Base-by-base conservation (phyloP, 2,113 vertebrate genomes). In the Rousettus leschenaultii region DNA sequence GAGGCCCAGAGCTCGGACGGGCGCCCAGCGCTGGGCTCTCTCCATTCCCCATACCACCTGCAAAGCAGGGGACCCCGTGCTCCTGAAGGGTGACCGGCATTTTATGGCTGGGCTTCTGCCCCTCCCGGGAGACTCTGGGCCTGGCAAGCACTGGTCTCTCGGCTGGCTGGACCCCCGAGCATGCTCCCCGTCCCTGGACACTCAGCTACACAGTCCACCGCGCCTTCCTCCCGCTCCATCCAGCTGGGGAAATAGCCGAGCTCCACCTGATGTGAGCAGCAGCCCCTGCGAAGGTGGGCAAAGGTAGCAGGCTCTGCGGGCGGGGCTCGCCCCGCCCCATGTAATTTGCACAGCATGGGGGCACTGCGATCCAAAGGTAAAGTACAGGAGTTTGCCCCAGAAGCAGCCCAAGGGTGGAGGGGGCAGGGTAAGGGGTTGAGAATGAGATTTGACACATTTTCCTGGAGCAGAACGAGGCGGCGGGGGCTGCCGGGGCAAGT, bases 281-380 rank as follows among this genome's bases (percentile, higher is more conserved):
- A 57, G 93, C 83, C 74, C 88, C 88, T 1, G 12, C 0, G 4
- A 92, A 89, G 85, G 70, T 70, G 71, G 40, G 40, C 3, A 6
- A 40, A 40, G 40, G 40, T 40, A 6, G 53, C 73, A 65, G 88
- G 55, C 86, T 83, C 21, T 1, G 70, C 24, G 51, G 92, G 75
- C 3, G 0, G 24, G 63, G 21, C 75, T 77, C 38, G 5, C 45
- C 26, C 85, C 1, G 43, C 57, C 84, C 74, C 14, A 8, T 40
- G 80, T 91, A 86, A 95, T 96, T 95, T 91, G 75, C 95, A 80
- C 94, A 96, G 89, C 92, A 48, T 74, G 94, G 35, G 79, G 93
- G 51, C 8, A 33, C 75, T n/a, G 15, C 45, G 73, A 95, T 85
- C 89, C 92, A 66, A 79, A 66, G 71, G 87, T 71, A 33, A 87